phyloP scores from a whole-genome alignment of 2,888 invertebrate species.

The Steinernema carpocapsae region DNA sequence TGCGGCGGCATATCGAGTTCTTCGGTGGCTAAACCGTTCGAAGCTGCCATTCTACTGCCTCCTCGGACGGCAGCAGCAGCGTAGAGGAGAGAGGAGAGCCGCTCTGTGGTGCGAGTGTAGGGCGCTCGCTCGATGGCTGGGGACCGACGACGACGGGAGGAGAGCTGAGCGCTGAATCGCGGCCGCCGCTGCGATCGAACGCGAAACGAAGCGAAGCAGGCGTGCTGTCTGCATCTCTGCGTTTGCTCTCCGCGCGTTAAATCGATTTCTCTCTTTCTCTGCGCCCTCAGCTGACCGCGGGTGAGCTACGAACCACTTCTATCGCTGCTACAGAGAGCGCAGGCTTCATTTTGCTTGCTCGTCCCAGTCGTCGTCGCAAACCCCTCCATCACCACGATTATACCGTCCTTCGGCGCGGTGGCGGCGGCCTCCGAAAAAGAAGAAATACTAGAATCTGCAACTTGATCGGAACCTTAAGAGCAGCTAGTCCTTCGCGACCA shows the following conservation, averaged over 20 bases:
- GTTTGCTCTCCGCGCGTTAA: background rate
- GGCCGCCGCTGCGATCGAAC: constrained; percentile 8
- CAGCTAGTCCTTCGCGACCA: constrained; percentile 7
- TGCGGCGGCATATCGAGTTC: constrained; percentile 29
- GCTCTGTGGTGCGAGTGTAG: constrained; percentile 1
- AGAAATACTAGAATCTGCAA: constrained; percentile 35
- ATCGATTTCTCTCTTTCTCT: constrained; percentile 32
- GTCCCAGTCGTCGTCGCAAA: constrained; percentile 4
- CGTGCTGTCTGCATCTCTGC: constrained; percentile 27
- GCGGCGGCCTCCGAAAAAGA: constrained; percentile 35
- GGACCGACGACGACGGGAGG: constrained; percentile 23
- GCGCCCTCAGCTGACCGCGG: constrained; percentile 26
- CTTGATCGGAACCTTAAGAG: constrained; percentile 34
- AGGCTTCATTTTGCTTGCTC: constrained; percentile 32
- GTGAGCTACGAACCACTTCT: constrained; percentile 21
- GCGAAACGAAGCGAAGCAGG: constrained; percentile 5
- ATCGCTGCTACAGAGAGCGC: constrained; percentile 14
- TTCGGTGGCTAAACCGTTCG: constrained; percentile 33
- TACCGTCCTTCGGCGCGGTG: constrained; percentile 17
- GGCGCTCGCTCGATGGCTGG: constrained; percentile 17
- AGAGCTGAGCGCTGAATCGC: background rate
- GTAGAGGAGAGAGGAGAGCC: constrained; percentile 5
- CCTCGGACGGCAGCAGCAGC: background rate
- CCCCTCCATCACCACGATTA: constrained; percentile 27
- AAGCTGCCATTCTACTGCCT: constrained; percentile 31